Evolutionary conservation across 2,113 vertebrate genomes (phyloP).

Genomic region (Chamaetylas fuelleborni): DNA sequence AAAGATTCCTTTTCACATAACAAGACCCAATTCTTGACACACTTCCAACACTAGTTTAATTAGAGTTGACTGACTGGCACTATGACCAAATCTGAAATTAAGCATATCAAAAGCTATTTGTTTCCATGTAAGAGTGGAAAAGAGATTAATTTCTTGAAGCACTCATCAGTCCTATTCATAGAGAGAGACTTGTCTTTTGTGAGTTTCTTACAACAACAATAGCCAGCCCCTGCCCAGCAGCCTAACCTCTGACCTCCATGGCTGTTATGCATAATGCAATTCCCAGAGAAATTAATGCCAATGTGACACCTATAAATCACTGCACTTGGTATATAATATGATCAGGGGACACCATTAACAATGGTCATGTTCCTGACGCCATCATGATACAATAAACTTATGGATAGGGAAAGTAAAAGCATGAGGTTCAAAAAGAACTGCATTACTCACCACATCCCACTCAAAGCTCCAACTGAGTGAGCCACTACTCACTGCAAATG

Average conservation of each 20-base stretch:
- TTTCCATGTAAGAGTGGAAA: not conserved
- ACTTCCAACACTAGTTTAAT: conserved; percentile 7
- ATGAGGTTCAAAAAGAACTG: not conserved
- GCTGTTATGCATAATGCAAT: not conserved
- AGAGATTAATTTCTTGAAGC: not conserved
- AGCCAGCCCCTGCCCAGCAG: not conserved
- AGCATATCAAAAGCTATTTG: not conserved
- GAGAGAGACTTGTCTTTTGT: not conserved
- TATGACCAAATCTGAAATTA: not conserved
- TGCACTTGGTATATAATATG: not conserved
- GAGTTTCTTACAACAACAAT: not conserved
- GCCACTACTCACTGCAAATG: not conserved
- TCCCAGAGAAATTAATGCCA: not conserved
- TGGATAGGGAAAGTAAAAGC: not conserved
- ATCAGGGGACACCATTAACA: not conserved
- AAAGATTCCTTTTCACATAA: not conserved
- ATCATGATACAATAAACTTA: not conserved
- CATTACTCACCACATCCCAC: not conserved
- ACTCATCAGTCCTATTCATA: not conserved
- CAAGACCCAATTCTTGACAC: not conserved
- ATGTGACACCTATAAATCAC: not conserved
- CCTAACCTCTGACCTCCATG: not conserved
- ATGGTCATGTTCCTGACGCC: not conserved
- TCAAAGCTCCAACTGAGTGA: not conserved
- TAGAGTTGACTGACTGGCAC: not conserved